A percentile compares a stretch with the other conserved stretches of the same genome.
These are phyloP conservation scores for Ginglymostoma cirratum DNA, from an alignment of 2,113 vertebrate species.

Conservation along the genomic window DNA sequence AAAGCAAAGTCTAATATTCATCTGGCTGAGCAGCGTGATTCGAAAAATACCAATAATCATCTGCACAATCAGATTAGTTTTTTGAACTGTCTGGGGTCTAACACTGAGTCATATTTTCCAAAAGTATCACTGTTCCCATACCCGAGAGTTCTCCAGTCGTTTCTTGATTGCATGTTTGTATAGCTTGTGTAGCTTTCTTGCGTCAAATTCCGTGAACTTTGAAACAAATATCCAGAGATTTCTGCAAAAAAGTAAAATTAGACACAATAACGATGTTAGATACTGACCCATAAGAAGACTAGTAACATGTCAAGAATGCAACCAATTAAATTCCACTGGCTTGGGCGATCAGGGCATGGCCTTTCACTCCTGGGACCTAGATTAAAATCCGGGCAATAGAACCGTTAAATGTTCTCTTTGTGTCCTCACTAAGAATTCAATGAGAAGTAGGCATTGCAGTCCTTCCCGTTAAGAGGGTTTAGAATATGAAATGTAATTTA, in stretches of 20 bases:
- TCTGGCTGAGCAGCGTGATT: too few species aligned
- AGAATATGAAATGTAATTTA: background rate
- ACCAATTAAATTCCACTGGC: background rate
- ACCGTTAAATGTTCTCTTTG: background rate
- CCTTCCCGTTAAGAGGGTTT: background rate
- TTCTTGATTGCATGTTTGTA: conserved; percentile 99
- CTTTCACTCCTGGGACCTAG: background rate
- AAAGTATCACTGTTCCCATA: conserved; percentile 47
- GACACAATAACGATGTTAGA: background rate
- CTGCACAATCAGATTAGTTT: background rate
- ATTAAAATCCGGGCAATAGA: background rate
- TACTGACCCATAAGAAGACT: background rate
- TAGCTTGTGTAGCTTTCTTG: conserved; percentile 90
- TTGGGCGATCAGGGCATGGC: too few species aligned
- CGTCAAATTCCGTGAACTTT: conserved; percentile 98
- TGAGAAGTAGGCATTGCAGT: background rate
- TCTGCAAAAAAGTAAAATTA: conserved; percentile 51
- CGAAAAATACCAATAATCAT: background rate
- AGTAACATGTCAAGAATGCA: background rate
- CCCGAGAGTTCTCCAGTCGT: conserved; percentile 84
- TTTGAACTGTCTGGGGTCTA: background rate
- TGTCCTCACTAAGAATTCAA: background rate
- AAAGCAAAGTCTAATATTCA: background rate
- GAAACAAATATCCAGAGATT: conserved; percentile 98
- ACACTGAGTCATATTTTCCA: conserved; percentile 34